Percentiles rank a stretch among this genome's conserved stretches.
phyloP scores from a whole-genome alignment of 2,888 invertebrate genomes.

The Ctena decussata region DNA sequence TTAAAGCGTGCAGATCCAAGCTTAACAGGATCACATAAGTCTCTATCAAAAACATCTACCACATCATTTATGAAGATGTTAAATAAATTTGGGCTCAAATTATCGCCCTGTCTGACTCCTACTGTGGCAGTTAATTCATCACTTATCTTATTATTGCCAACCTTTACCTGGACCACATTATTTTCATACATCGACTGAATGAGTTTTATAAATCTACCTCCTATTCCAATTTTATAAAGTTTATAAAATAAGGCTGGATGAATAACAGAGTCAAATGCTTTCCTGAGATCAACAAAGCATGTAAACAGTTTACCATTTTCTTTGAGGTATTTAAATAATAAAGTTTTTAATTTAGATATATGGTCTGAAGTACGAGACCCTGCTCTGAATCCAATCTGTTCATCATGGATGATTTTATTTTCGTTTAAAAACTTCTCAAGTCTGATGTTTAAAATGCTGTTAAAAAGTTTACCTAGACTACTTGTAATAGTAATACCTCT shows the following conservation, averaged over 20 bases:
- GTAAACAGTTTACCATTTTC: background rate
- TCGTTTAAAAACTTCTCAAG: background rate
- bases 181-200: slow-evolving; percentile 11
- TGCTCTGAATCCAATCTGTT: slow-evolving; percentile 16
- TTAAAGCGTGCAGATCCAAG: background rate
- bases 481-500: background rate
- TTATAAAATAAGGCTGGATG: slow-evolving; percentile 4
- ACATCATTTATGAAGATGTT: slow-evolving; percentile 10
- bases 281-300: slow-evolving; percentile 10
- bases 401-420: slow-evolving; percentile 5
- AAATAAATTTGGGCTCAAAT: slow-evolving; percentile 14
- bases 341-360: background rate
- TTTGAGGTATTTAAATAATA: background rate
- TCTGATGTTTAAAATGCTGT: background rate
- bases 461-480: slow-evolving; percentile 7
- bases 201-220: background rate
- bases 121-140: background rate
- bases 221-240: background rate
- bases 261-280: slow-evolving; percentile 14
- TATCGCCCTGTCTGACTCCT: slow-evolving; percentile 12
- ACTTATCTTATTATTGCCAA: background rate
- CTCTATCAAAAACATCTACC: background rate
- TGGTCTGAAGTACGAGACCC: background rate
- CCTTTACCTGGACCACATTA: background rate
- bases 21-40: background rate